A percentile compares a stretch with the other conserved stretches of the same genome.
Evolutionary conservation across 2,113 vertebrate species (phyloP).

Genomic region (Tauraco erythrolophus): DNA sequence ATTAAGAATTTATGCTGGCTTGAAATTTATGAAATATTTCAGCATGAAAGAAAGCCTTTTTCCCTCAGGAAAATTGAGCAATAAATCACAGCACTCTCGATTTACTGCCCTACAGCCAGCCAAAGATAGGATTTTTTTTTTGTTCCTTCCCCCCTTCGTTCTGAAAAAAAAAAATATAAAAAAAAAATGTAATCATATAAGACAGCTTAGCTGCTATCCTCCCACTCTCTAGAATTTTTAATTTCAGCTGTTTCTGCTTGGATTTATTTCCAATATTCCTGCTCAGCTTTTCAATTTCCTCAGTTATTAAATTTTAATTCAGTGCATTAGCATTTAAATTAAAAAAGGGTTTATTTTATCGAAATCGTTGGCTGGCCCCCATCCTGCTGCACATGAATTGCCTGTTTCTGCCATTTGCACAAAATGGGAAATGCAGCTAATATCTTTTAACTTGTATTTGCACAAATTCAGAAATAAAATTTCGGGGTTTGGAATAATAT

Average conservation of each 20-base stretch:
- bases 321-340: conserved; percentile 99
- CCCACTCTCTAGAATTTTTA: conserved; percentile 98
- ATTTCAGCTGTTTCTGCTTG: conserved; percentile 99
- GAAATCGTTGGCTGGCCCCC: conserved; percentile 82
- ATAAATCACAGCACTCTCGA: conserved; percentile 94
- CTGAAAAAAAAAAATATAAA: conserved; percentile 80
- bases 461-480: conserved; percentile 84
- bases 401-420: conserved; percentile 83
- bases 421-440: conserved; percentile 82
- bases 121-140: conserved; percentile 87
- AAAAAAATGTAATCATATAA: conserved; percentile 93
- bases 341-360: conserved; percentile 96
- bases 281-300: conserved; percentile 99
- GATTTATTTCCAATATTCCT: conserved; percentile 99
- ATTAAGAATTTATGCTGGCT: conserved; percentile 89
- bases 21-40: conserved; percentile 95
- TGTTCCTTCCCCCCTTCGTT: conserved; percentile 81
- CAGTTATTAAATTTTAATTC: conserved; percentile 99
- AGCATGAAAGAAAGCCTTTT: conserved; percentile 86
- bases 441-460: conserved; percentile 82
- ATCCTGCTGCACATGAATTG: conserved; percentile 80
- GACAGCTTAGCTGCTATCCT: conserved; percentile 92
- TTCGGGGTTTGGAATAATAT: conserved; percentile 83
- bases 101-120: conserved; percentile 91
- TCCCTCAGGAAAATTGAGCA: conserved; percentile 93